Conservation (phyloP, 1,140 invertebrate species). For the Radopholus similis region DNA sequence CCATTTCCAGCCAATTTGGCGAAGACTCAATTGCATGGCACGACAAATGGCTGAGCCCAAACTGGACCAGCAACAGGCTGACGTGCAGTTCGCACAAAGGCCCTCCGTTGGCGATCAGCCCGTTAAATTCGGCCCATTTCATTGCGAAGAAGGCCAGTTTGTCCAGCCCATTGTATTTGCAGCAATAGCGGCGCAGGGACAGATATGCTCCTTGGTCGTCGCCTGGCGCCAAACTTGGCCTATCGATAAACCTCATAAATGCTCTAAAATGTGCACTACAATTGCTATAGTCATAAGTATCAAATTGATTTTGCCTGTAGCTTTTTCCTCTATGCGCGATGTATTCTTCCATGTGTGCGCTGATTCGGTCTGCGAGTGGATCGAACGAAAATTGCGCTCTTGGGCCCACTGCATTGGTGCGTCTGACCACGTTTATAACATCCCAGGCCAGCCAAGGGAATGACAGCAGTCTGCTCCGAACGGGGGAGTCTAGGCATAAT, state of each 20-base stretch:
- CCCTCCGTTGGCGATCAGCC: slow-evolving; percentile 14
- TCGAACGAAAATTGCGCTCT: slow-evolving; percentile 44
- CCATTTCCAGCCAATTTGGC: slow-evolving; percentile 29
- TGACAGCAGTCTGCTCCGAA: slow-evolving; percentile 29
- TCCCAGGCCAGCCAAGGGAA: slow-evolving; percentile 44
- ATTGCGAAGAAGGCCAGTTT: slow-evolving; percentile 32
- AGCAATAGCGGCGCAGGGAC: slow-evolving; percentile 17
- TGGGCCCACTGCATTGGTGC: slow-evolving; percentile 17
- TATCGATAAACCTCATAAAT: slow-evolving; percentile 1
- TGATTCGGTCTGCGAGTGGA: slow-evolving; percentile 29
- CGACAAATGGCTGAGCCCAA: slow-evolving; percentile 33
- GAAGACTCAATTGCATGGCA: slow-evolving; percentile 24
- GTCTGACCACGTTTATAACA: slow-evolving; percentile 32
- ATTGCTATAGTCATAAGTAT: not conserved
- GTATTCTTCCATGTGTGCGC: slow-evolving; percentile 37
- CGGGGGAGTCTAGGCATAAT: slow-evolving; percentile 17
- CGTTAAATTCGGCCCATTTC: slow-evolving; percentile 31
- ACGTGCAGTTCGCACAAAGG: slow-evolving; percentile 27
- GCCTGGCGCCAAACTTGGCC: not conserved
- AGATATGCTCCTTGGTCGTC: slow-evolving; percentile 11
- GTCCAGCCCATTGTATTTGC: slow-evolving; percentile 26
- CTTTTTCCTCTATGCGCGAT: slow-evolving; percentile 15
- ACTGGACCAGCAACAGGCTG: slow-evolving; percentile 31
- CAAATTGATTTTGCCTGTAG: not conserved
- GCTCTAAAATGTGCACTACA: too few relatives aligned